phyloP scores from a whole-genome alignment of 64 coral and sea anemone species.

The Catalaphyllia jardinei region DNA sequence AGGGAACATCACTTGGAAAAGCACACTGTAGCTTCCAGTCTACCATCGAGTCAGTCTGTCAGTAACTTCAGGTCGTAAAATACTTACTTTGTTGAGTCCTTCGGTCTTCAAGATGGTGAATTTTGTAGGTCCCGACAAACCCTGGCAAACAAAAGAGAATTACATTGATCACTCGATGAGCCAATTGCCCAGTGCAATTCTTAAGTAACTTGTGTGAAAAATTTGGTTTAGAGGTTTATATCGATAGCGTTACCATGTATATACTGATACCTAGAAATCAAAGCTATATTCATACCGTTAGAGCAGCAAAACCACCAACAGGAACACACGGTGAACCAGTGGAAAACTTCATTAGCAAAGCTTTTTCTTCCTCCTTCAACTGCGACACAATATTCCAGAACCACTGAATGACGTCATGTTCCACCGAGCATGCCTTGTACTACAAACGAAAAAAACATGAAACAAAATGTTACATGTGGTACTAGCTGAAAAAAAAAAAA shows the following conservation, averaged over 20 bases:
- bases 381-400: constrained; percentile 80
- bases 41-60: too few species aligned
- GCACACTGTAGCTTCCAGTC: too few species aligned
- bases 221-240: too few species aligned
- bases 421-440: constrained; percentile 22
- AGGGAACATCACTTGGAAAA: too few species aligned
- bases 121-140: constrained; percentile 60
- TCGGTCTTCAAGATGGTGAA: constrained; percentile 68
- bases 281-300: constrained; percentile 55
- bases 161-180: too few species aligned
- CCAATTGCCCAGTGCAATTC: too few species aligned
- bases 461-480: not conserved
- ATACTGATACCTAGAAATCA: too few species aligned
- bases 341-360: constrained; percentile 83
- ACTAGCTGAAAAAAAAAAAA: too few species aligned
- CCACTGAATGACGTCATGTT: constrained; percentile 70
- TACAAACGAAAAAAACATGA: not conserved
- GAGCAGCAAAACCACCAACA: constrained; percentile 82
- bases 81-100: constrained; percentile 83
- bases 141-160: constrained; percentile 48
- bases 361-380: constrained; percentile 96
- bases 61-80: too few species aligned
- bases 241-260: too few species aligned
- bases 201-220: too few species aligned
- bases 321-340: constrained; percentile 88